Evolutionary conservation across 2,888 invertebrate genomes (phyloP).

Genomic region (Drosophila mimica): DNA sequence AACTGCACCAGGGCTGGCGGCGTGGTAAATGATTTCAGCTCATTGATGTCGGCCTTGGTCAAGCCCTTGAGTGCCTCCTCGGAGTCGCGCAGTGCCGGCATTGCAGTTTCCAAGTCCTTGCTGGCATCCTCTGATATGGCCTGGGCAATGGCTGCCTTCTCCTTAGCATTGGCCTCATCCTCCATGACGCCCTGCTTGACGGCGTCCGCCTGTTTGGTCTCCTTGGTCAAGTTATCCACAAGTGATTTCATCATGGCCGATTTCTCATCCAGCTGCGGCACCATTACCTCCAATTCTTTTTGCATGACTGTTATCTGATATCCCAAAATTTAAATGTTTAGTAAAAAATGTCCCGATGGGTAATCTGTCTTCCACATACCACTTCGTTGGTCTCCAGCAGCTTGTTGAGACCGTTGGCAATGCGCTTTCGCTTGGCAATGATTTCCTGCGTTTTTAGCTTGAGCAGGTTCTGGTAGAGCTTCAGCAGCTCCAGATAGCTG

Average conservation of each 20-base stretch:
- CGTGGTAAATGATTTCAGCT: slow-evolving; percentile 94
- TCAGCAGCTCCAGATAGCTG: slow-evolving; percentile 94
- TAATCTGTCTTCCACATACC: slow-evolving; percentile 57
- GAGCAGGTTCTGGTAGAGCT: slow-evolving; percentile 90
- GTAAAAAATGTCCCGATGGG: neutral
- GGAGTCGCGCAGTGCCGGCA: slow-evolving; percentile 94
- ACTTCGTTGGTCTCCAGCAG: slow-evolving; percentile 84
- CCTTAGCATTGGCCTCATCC: slow-evolving; percentile 93
- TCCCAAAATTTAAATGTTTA: neutral
- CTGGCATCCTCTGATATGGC: slow-evolving; percentile 94
- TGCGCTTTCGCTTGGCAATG: slow-evolving; percentile 88
- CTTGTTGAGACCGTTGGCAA: slow-evolving; percentile 90
- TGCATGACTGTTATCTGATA: slow-evolving; percentile 92
- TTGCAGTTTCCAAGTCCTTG: slow-evolving; percentile 93
- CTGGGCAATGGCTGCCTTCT: slow-evolving; percentile 93
- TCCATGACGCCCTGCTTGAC: slow-evolving; percentile 92
- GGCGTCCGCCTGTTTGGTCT: slow-evolving; percentile 92
- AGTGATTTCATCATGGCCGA: slow-evolving; percentile 91
- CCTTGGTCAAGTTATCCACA: slow-evolving; percentile 90
- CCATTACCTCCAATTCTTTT: slow-evolving; percentile 91
- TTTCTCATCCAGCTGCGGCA: slow-evolving; percentile 92
- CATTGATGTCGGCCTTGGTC: slow-evolving; percentile 96
- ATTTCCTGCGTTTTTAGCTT: slow-evolving; percentile 90
- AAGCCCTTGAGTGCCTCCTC: slow-evolving; percentile 93
- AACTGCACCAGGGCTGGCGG: slow-evolving; percentile 94